Percentiles rank a stretch among this genome's conserved stretches.
Evolutionary conservation across 2,888 invertebrate species (phyloP).

Genomic region (Tinea pellionella): DNA sequence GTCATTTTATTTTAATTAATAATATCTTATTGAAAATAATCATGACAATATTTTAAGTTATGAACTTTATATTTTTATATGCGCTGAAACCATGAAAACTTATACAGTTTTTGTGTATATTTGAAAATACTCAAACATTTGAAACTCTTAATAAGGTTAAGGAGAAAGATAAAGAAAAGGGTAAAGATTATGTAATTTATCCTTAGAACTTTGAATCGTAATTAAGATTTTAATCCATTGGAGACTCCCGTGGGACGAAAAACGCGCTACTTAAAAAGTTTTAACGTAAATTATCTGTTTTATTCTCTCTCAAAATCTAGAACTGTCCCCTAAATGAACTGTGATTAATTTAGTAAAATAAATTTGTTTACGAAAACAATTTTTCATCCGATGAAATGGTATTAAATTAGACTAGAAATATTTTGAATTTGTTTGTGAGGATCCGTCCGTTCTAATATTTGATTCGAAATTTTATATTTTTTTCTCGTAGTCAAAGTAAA

Average conservation of each 20-base stretch:
- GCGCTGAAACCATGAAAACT: no score
- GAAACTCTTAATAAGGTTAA: slow-evolving; percentile 2
- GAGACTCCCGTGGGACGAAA: slow-evolving; percentile 38
- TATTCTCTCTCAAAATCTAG: background rate
- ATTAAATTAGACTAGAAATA: background rate
- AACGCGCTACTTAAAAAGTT: slow-evolving; percentile 45
- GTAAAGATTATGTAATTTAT: slow-evolving; percentile 51
- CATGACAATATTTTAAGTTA: no score
- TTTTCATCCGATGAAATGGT: background rate
- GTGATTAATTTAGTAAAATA: background rate
- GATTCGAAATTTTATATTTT: background rate
- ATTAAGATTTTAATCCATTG: slow-evolving; percentile 59
- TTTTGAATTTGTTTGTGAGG: background rate
- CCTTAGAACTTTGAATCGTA: slow-evolving; percentile 45
- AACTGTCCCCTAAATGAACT: background rate
- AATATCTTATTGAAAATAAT: no score
- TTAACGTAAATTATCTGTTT: slow-evolving; percentile 42
- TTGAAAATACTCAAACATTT: background rate
- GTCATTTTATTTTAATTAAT: no score
- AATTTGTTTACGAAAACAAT: background rate
- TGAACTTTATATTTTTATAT: no score
- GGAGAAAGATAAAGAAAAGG: slow-evolving; percentile 18
- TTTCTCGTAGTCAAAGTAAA: background rate
- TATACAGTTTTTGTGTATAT: background rate
- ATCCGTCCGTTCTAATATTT: background rate